Conservation (phyloP, 2,888 invertebrate genomes). For the Platynereis dumerilii region DNA sequence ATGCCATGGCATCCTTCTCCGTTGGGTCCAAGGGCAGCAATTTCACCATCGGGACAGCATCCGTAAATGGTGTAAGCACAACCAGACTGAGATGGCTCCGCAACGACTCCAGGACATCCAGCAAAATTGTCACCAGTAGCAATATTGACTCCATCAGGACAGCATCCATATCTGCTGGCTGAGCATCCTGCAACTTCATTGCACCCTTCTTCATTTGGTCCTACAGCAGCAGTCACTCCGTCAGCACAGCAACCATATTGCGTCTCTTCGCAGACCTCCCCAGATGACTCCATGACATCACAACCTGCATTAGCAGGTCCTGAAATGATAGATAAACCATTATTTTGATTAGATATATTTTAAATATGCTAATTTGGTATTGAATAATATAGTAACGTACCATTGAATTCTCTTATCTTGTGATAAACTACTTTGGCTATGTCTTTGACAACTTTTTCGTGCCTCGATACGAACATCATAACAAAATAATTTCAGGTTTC, state of each 20-base stretch:
- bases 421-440: no score
- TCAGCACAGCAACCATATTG: slow-evolving; percentile 87
- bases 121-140: slow-evolving; percentile 74
- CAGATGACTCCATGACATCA: slow-evolving; percentile 19
- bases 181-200: slow-evolving; percentile 21
- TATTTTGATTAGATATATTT: no score
- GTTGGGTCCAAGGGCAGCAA: slow-evolving; percentile 66
- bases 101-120: slow-evolving; percentile 80
- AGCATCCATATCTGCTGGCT: slow-evolving; percentile 85
- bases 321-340: neutral
- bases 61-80: slow-evolving; percentile 62
- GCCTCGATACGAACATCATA: no score
- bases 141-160: slow-evolving; percentile 72
- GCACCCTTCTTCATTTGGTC: slow-evolving; percentile 70
- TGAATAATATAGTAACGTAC: no score
- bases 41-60: slow-evolving; percentile 67
- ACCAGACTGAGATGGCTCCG: slow-evolving; percentile 5
- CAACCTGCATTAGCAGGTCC: slow-evolving; percentile 17
- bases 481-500: no score
- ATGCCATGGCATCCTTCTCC: slow-evolving; percentile 74
- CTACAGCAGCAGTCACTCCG: slow-evolving; percentile 84
- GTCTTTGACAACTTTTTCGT: no score
- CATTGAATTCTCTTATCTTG: no score
- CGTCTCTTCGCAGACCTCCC: slow-evolving; percentile 63
- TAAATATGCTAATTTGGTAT: no score